Conservation (phyloP, 2,797 vertebrate genomes). For the Pogonophryne albipinna region DNA sequence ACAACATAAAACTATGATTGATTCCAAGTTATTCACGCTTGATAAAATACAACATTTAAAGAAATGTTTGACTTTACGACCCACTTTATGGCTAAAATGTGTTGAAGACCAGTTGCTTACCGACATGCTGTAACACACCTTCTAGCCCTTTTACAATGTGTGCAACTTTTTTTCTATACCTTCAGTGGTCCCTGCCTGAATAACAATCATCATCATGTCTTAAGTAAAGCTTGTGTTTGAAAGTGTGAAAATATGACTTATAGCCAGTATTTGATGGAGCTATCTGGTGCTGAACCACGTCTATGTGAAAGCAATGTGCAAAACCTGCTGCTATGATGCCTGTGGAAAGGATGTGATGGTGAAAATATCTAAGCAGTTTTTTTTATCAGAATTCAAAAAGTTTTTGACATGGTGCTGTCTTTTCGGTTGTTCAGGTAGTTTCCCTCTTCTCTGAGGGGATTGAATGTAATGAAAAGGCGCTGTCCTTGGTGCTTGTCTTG, state of each 20-base stretch:
- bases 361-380: not conserved
- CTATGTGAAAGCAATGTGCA: not conserved
- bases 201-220: not conserved
- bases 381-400: not conserved
- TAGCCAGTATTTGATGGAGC: rapidly evolving
- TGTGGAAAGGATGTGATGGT: not conserved
- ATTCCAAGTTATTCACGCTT: not conserved
- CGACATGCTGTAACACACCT: no score
- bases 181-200: not conserved
- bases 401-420: rapidly evolving
- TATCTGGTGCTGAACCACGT: not conserved
- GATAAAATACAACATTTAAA: not conserved
- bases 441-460: not conserved
- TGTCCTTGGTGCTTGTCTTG: conserved; percentile 7
- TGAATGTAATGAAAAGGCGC: not conserved
- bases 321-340: rapidly evolving
- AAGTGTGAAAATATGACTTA: rapidly evolving
- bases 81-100: rapidly evolving
- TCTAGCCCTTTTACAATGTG: rapidly evolving
- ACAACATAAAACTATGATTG: no score
- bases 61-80: no score
- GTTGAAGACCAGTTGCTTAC: not conserved
- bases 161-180: rapidly evolving
- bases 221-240: not conserved
- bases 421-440: rapidly evolving